Percentiles rank a stretch among this genome's conserved stretches.
These are phyloP conservation scores for Euclidia mi DNA, from an alignment of 2,888 invertebrate genomes.

Conservation along the genomic window DNA sequence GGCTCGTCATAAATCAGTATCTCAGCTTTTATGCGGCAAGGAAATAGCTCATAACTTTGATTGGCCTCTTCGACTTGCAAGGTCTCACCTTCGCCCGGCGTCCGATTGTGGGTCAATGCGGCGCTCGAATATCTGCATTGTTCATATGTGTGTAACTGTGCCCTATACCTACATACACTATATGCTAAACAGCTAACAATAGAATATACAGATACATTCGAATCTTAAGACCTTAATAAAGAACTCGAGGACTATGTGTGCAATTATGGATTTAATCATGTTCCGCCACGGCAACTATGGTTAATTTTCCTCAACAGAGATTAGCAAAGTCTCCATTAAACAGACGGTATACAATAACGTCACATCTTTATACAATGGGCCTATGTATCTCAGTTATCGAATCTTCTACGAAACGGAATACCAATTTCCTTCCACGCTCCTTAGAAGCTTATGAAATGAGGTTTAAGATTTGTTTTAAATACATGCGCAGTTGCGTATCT, in stretches of 20 bases:
- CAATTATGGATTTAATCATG: constrained; percentile 39
- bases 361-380: constrained; percentile 19
- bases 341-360: constrained; percentile 24
- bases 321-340: constrained; percentile 28
- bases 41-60: constrained; percentile 78
- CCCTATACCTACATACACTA: background rate
- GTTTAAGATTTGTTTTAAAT: constrained; percentile 32
- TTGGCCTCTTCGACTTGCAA: constrained; percentile 66
- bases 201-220: constrained; percentile 21
- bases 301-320: constrained; percentile 32
- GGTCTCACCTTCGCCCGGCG: constrained; percentile 63
- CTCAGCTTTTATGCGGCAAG: constrained; percentile 64
- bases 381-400: constrained; percentile 37
- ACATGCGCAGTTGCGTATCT: constrained; percentile 15
- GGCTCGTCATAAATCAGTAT: constrained; percentile 72
- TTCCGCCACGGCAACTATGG: constrained; percentile 22
- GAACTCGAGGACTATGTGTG: constrained; percentile 26
- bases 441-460: constrained; percentile 47
- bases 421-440: constrained; percentile 45
- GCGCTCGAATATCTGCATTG: constrained; percentile 45
- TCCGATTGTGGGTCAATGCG: constrained; percentile 67
- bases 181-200: constrained; percentile 33
- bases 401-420: constrained; percentile 47
- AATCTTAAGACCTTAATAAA: constrained; percentile 27
- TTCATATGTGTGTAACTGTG: constrained; percentile 26